Base-by-base conservation (phyloP, 2,888 invertebrate genomes). In the Macrophya alboannulata region DNA sequence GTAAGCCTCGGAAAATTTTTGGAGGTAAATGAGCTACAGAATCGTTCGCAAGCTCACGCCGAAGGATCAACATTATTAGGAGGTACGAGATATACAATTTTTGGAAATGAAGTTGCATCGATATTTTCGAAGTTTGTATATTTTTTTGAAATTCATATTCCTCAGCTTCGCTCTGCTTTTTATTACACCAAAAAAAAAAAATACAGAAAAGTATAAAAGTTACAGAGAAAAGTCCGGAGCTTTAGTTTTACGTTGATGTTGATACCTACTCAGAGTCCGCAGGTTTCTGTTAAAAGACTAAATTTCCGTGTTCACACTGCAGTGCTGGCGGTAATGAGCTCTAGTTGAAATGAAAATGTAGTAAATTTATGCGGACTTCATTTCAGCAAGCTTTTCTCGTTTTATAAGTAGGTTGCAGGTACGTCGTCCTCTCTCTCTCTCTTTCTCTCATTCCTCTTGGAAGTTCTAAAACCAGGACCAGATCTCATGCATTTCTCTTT, bases 401-500 rank as follows among this genome's bases (percentile, higher is more conserved):
- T 17, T 31, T 25, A 51, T 77, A n/a, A 48, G 48, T n/a, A 37
- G 37, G 37, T 55, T 77, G n/a, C 31, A 3, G 8, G 31, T 37
- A 10, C 21, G 8, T 51, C 10, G 15, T 45, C 25, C 10, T 74
- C 45, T 45, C 74, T 45, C 31, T 77, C 77, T 37, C 55, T 77
- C 10, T 74, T 21, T 45, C 74, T 45, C 31, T 77, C 77, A 55
- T 77, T 77, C 31, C 17, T 37, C 51, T 17, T 37, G 25, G 55
- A 77, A 55, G 77, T 77, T 55, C 51, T 55, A 55, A 51, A 77
- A 77, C 51, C 77, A 17, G 48, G 51, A 51, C 6, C 77, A 77
- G 77, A 77, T 77, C 77, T 77, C 77, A 55, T 77, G 55, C 55
- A 55, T 51, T 76, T 21, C 77, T 77, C 77, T 77, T 77, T 77